Evolutionary conservation across 2,888 invertebrate species (phyloP), one percentile per base, ranked within the genome.

Genomic region (Portevinia maculata): DNA sequence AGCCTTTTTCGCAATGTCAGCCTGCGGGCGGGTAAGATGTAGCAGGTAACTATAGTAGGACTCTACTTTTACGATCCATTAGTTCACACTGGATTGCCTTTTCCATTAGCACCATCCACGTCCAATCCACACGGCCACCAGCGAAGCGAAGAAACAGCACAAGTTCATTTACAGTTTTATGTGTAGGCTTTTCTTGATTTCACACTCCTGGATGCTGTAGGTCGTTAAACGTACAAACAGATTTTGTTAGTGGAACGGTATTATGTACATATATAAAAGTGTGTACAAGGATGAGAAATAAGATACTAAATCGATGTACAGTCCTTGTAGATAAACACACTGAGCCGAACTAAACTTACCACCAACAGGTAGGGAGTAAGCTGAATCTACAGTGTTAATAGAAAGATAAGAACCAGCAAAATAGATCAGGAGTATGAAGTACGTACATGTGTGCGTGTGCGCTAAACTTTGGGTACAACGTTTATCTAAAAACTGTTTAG

Each of bases 71-170:
- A 78, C 78, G 70, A 64, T 62, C 78, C 78, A 78, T 78, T 78
- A 71, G 71, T 70, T 78, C 78, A 78, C 70, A 64, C 44, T 78
- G 64, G 70, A 78, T 70, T 70, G 78, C 70, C 50, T 78, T 78
- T 78, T 78, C 78, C 78, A 78, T 78, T 78, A 78, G 78, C 78
- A 78, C 78, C 64, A 62, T 76, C 76, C 39, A 60, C 39, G 76
- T 64, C 50, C 50, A 78, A 57, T 39, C 32, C 39, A 48, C 21
- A 32, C 48, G 46, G 39, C 19, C 7, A 13, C 32, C 32, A 19
- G 11, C 53, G 62, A 24, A 69, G 15, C 62, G 37, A 59, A 41
- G 24, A 52, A n/a, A 37, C 65, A 39, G 32, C 50, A 50, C 52
- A 41, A 64, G 55, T 70, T 69, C 70, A 37, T 53, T 70, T 57